Evolutionary conservation across 2,888 invertebrate species (phyloP).

Genomic region (Rhagonycha fulva): DNA sequence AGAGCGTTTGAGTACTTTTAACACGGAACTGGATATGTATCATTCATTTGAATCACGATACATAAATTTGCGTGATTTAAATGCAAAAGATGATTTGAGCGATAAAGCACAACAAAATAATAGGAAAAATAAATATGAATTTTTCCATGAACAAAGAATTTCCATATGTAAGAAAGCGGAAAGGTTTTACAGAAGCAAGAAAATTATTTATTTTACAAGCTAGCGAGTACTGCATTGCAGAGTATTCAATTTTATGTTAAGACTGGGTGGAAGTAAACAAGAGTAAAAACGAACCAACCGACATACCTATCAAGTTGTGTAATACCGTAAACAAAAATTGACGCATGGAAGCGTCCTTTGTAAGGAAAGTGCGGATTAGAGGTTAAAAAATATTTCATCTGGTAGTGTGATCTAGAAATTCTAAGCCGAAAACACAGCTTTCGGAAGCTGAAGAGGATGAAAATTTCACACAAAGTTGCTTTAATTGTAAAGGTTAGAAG

Average conservation of each 20-base stretch:
- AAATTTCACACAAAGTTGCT: too few species aligned
- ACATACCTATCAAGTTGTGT: background rate
- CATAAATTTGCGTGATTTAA: background rate
- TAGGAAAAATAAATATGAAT: background rate
- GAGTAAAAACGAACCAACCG: background rate
- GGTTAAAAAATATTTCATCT: background rate
- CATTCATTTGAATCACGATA: background rate
- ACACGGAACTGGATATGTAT: background rate
- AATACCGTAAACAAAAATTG: background rate
- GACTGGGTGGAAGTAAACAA: background rate
- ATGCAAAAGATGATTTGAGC: background rate
- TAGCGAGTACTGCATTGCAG: background rate
- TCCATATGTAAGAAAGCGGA: background rate
- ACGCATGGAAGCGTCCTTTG: background rate
- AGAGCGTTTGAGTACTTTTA: background rate
- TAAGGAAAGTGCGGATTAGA: background rate
- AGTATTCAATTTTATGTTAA: background rate
- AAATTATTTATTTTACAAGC: background rate
- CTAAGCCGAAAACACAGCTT: too few species aligned
- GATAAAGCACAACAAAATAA: background rate
- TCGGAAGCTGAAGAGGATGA: too few species aligned
- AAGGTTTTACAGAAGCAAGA: background rate
- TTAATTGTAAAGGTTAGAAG: too few species aligned
- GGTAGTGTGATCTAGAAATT: too few species aligned
- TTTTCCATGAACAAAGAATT: background rate